phyloP scores from a whole-genome alignment of 2,888 invertebrate species.

The Spicauda simplicius region DNA sequence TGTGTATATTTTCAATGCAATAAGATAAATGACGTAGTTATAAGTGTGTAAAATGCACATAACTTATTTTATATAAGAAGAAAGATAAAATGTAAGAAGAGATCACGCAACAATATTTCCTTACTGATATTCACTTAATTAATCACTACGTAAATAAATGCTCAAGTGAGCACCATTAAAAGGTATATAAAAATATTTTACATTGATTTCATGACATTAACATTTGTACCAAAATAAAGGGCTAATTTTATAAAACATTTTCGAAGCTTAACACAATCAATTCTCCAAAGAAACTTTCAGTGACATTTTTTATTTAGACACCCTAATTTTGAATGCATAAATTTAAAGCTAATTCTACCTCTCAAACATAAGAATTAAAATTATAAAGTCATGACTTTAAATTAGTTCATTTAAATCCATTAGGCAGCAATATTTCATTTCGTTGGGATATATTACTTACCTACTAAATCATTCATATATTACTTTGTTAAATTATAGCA shows the following conservation, averaged over 20 bases:
- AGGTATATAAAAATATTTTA: constrained; percentile 27
- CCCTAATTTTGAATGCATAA: not conserved
- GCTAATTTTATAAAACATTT: not conserved
- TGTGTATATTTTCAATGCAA: not conserved
- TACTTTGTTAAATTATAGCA: no score
- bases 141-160: constrained; percentile 13
- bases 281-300: not conserved
- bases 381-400: not conserved
- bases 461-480: no score
- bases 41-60: constrained; percentile 8
- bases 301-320: not conserved
- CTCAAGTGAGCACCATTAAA: constrained; percentile 27
- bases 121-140: constrained; percentile 9
- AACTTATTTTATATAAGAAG: constrained; percentile 12
- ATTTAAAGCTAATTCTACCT: not conserved
- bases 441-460: no score
- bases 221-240: constrained; percentile 7
- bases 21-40: not conserved
- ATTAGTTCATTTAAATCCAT: not conserved
- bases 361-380: not conserved
- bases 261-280: not conserved
- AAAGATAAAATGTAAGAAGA: constrained; percentile 17
- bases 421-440: not conserved
- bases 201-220: constrained; percentile 1
- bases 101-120: constrained; percentile 14